Conservation (phyloP, 2,888 invertebrate genomes). For the Cecidostiba fungosa region DNA sequence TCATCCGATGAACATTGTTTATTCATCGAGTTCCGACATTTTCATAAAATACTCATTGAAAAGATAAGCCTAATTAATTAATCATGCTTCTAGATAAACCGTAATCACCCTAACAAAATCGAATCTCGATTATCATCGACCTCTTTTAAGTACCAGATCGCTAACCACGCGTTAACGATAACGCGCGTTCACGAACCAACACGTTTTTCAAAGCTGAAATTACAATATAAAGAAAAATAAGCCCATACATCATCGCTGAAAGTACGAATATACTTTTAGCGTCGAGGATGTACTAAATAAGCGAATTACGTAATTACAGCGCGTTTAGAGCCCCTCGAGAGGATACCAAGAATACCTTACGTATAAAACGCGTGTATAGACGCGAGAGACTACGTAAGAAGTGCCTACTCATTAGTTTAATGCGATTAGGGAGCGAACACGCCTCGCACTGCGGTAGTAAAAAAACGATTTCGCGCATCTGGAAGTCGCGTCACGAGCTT, state of each 20-base stretch:
- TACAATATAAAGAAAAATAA: neutral
- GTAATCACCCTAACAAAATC: neutral
- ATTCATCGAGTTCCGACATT: neutral
- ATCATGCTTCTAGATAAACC: neutral
- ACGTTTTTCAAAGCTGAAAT: neutral
- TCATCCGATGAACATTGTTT: neutral
- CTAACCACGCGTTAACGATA: neutral
- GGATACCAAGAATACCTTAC: neutral
- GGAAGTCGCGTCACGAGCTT: slow-evolving; percentile 13
- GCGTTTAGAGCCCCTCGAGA: slow-evolving; percentile 15
- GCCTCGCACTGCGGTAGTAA: neutral
- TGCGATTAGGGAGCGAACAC: slow-evolving; percentile 16
- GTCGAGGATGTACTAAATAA: slow-evolving; percentile 17
- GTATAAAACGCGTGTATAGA: neutral
- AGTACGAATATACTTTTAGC: neutral
- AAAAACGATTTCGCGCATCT: slow-evolving; percentile 21
- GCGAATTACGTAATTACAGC: slow-evolving; percentile 31
- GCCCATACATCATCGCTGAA: neutral
- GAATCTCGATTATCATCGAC: neutral
- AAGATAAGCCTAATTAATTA: slow-evolving; percentile 10
- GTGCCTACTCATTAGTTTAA: slow-evolving; percentile 28
- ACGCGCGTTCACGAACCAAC: neutral
- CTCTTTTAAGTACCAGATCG: neutral
- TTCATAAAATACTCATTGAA: neutral
- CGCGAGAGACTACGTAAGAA: neutral